These are phyloP conservation scores for Acropora yongei DNA, from an alignment of 64 coral and sea anemone genomes.

Conservation along the genomic window DNA sequence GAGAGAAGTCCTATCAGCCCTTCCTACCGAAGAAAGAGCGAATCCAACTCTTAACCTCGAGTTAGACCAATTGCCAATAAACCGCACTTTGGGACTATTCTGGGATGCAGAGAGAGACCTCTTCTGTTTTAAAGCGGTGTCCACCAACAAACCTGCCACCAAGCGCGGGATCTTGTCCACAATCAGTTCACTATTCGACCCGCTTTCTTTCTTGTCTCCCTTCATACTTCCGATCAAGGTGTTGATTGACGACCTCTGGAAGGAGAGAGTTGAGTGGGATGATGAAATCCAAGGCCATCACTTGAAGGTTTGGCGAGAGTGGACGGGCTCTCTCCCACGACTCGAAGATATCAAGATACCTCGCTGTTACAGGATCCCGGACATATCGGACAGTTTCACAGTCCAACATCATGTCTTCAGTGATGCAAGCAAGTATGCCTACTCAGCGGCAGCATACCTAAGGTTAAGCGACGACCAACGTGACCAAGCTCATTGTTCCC, in stretches of 20 bases:
- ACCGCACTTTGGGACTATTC: conserved; percentile 32
- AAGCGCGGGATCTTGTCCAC: conserved; percentile 47
- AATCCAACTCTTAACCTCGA: conserved; percentile 24
- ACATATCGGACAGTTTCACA: not conserved
- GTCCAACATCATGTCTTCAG: conserved; percentile 30
- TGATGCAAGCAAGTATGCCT: conserved; percentile 40
- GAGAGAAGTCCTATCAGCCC: conserved; percentile 4
- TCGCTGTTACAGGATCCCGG: conserved; percentile 1
- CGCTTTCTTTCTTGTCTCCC: conserved; percentile 5
- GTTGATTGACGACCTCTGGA: conserved; percentile 31
- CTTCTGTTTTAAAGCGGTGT: conserved; percentile 18
- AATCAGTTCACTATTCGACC: conserved; percentile 40
- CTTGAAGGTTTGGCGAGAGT: not conserved
- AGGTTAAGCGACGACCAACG: not conserved
- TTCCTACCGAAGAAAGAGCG: conserved; percentile 41
- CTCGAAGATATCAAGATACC: conserved; percentile 16
- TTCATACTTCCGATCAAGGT: conserved; percentile 25
- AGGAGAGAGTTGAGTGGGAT: conserved; percentile 14
- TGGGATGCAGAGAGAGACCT: conserved; percentile 49
- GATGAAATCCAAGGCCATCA: not conserved
- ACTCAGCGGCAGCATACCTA: conserved; percentile 42
- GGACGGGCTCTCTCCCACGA: not conserved
- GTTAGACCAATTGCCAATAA: conserved; percentile 39
- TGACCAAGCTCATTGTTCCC: conserved; percentile 5
- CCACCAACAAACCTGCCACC: too few species aligned